Evolutionary conservation across 2,797 vertebrate genomes (phyloP).

Genomic region (Miopithecus talapoin): DNA sequence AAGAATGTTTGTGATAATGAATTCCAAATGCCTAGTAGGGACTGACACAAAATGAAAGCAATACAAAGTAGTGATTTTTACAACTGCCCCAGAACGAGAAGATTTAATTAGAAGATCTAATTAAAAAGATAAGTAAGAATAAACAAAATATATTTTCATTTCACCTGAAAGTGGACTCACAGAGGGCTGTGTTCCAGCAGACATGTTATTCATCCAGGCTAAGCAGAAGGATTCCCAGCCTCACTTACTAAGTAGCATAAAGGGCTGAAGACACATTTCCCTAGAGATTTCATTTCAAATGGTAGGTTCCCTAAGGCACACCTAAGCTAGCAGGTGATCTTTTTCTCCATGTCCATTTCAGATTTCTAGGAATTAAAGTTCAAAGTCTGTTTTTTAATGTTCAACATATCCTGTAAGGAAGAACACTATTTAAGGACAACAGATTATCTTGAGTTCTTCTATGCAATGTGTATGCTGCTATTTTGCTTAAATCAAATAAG

Average conservation of each 20-base stretch:
- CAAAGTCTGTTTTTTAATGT: background rate
- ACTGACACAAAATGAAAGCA: background rate
- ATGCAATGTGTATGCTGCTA: background rate
- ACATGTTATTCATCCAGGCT: background rate
- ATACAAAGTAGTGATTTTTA: background rate
- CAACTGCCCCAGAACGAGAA: background rate
- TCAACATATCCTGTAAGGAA: background rate
- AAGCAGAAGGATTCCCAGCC: background rate
- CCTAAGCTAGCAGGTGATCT: background rate
- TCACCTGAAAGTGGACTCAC: slow-evolving; percentile 1
- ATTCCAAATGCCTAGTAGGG: background rate
- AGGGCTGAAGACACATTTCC: background rate
- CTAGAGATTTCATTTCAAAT: background rate
- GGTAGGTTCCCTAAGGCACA: background rate
- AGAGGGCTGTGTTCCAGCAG: background rate
- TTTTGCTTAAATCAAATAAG: background rate
- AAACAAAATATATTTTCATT: background rate
- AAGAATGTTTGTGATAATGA: background rate
- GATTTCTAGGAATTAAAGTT: background rate
- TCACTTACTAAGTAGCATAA: background rate
- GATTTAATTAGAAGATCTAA: background rate
- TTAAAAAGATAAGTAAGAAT: slow-evolving; percentile 1
- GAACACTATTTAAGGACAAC: background rate
- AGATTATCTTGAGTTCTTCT: background rate
- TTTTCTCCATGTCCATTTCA: background rate